Conservation (phyloP, 1,140 invertebrate species). For the Littorina saxatilis region DNA sequence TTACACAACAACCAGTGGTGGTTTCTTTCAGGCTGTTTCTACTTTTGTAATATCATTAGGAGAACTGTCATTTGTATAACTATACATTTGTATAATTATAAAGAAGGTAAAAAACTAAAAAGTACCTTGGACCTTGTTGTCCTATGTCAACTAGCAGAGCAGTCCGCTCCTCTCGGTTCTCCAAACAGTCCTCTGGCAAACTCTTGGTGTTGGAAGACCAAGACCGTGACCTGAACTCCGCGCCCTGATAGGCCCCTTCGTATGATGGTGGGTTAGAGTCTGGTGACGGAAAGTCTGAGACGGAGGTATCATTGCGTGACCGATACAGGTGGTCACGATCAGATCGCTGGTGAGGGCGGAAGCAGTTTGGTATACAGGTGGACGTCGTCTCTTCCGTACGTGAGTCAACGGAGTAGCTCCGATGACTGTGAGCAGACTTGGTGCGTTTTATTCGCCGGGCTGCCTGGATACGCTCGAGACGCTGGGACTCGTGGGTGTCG, state of each 20-base stretch:
- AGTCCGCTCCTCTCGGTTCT: conserved; percentile 60
- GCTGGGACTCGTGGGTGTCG: conserved; percentile 66
- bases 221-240: conserved; percentile 38
- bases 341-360: conserved; percentile 61
- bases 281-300: conserved; percentile 60
- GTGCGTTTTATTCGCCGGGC: conserved; percentile 65
- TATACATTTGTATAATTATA: no score
- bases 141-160: conserved; percentile 57
- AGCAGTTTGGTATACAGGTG: conserved; percentile 70
- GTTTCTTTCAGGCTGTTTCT: no score
- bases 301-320: conserved; percentile 53
- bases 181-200: conserved; percentile 53
- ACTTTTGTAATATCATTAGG: no score
- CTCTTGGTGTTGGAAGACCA: conserved; percentile 44
- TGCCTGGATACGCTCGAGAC: conserved; percentile 65
- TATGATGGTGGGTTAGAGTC: conserved; percentile 64
- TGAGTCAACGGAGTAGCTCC: conserved; percentile 48
- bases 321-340: conserved; percentile 57
- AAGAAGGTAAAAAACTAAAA: no score
- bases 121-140: conserved; percentile 47
- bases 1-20: no score
- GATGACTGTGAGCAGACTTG: conserved; percentile 58
- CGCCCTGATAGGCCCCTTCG: conserved; percentile 47
- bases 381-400: conserved; percentile 55
- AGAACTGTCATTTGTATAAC: no score